A percentile compares a stretch with the other conserved stretches of the same genome.
Evolutionary conservation across 2,888 invertebrate genomes (phyloP).

Genomic region (Standfussiana lucernea): DNA sequence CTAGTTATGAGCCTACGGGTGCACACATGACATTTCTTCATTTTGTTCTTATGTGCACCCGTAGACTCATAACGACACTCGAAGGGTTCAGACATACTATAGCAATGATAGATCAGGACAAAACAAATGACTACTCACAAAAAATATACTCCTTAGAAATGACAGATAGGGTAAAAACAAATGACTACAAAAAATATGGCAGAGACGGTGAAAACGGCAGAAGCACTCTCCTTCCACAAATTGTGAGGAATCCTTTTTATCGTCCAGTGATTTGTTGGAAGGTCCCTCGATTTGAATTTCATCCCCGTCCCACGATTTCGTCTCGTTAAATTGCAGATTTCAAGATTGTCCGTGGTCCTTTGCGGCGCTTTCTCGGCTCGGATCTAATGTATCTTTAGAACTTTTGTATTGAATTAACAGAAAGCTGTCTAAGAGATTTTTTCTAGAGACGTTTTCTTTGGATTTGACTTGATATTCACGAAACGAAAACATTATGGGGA

Average conservation of each 20-base stretch:
- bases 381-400: slow-evolving; percentile 59
- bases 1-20: too few relatives aligned
- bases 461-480: slow-evolving; percentile 21
- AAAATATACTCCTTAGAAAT: slow-evolving; percentile 16
- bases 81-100: too few relatives aligned
- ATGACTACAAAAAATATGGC: slow-evolving; percentile 44
- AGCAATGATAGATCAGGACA: slow-evolving; percentile 10
- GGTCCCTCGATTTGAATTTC: slow-evolving; percentile 69
- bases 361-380: slow-evolving; percentile 33
- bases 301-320: slow-evolving; percentile 50
- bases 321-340: slow-evolving; percentile 69
- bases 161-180: slow-evolving; percentile 41
- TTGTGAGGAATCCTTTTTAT: slow-evolving; percentile 67
- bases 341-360: slow-evolving; percentile 50
- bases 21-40: too few relatives aligned
- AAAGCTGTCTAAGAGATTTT: slow-evolving; percentile 29
- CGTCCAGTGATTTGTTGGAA: slow-evolving; percentile 68
- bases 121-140: slow-evolving; percentile 40
- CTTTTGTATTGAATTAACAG: slow-evolving; percentile 59
- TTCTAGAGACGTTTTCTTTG: background rate
- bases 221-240: slow-evolving; percentile 59
- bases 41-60: too few relatives aligned
- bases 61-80: too few relatives aligned
- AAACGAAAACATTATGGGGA: background rate
- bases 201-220: slow-evolving; percentile 19